Evolutionary conservation across 2,888 invertebrate species (phyloP), one percentile per base, ranked within the genome.

Genomic region (Pseudanteris insignis): DNA sequence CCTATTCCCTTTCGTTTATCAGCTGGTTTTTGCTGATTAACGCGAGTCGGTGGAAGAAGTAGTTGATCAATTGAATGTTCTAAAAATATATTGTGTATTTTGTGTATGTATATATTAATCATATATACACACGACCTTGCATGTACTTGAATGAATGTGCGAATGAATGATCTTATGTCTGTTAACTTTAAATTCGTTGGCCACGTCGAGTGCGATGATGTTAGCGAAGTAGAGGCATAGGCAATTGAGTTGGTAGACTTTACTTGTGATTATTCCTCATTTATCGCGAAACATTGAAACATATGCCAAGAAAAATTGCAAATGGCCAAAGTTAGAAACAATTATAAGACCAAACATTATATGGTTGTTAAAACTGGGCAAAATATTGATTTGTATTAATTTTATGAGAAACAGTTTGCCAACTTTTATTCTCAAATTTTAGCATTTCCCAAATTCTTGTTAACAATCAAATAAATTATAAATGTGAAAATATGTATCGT

Each of bases 261-360:
- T 18, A 44, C 32, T 54, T 54, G 32, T 37, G 37, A 38, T 44
- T 54, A 37, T 30, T 25, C 25, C 34, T 53, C 41, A 51, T 48
- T 47, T 47, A 29, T 38, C 25, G 29, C 50, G 46, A 44, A 57
- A 48, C 33, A 34, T 43, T 43, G 57, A 50, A 58, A 58, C 48
- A 65, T 65, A 65, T 63, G 63, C 64, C 65, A 67, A 66, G 65
- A 67, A 64, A 55, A 63, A 37, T 51, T 67, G 69, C 61, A 62
- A 67, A 70, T 68, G 70, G 71, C 69, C 71, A 72, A 73, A 72
- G 66, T 73, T 69, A 68, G 67, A 66, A 50, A 37, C 68, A 67
- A 55, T 63, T 55, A 62, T 65, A 59, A 59, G 60, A 32, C 54
- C 50, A 61, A 63, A 64, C 26, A 34, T 36, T 53, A 30, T 43